Conservation (phyloP, 2,888 invertebrate genomes). For the Sarcophaga variegata region DNA sequence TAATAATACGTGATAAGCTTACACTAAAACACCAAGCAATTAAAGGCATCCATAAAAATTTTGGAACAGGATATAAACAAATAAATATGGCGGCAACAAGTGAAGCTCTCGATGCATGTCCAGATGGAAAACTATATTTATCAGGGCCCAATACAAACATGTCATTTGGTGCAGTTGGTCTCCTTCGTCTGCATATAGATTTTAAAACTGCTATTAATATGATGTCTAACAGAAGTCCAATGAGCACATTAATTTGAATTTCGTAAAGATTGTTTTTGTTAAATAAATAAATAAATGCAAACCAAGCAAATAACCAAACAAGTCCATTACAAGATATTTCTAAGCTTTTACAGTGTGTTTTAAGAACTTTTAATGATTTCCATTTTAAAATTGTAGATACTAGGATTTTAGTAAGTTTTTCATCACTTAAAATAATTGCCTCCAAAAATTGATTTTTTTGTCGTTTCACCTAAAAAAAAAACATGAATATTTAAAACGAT, state of each 20-base stretch:
- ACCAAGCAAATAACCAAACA: constrained; percentile 90
- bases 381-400: constrained; percentile 76
- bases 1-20: constrained; percentile 89
- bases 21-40: constrained; percentile 89
- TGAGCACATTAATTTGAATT: constrained; percentile 92
- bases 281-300: constrained; percentile 90
- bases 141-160: constrained; percentile 90
- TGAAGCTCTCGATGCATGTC: constrained; percentile 93
- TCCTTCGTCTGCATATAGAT: constrained; percentile 88
- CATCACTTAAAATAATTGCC: constrained; percentile 76
- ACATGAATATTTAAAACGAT: not conserved
- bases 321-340: constrained; percentile 94
- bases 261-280: constrained; percentile 87
- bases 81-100: constrained; percentile 89
- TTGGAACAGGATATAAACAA: constrained; percentile 85
- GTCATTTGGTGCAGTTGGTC: constrained; percentile 88
- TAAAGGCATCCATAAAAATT: constrained; percentile 85
- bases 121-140: constrained; percentile 96
- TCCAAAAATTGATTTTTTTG: constrained; percentile 42
- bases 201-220: constrained; percentile 89
- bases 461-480: constrained; percentile 53
- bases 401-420: constrained; percentile 75
- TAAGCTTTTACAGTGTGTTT: constrained; percentile 77
- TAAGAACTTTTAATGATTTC: constrained; percentile 76
- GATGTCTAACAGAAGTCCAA: constrained; percentile 91